Percentiles rank a stretch among this genome's conserved stretches.
Evolutionary conservation across 2,113 vertebrate species (phyloP).

Genomic region (Origma solitaria): DNA sequence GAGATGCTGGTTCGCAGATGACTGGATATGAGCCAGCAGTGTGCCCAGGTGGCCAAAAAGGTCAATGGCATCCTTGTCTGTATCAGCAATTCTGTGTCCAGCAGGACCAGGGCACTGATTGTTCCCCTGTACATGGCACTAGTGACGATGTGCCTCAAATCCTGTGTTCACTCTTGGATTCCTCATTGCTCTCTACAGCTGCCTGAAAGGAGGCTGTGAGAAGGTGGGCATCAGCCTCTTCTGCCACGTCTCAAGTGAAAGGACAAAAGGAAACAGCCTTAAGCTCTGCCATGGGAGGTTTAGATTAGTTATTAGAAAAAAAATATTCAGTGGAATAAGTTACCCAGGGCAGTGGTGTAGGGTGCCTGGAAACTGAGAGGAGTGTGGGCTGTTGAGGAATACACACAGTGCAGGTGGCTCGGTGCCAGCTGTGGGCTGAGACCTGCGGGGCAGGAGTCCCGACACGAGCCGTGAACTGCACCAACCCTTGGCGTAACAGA

Average conservation of each 20-base stretch:
- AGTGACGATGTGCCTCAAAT: background rate
- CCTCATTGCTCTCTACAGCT: background rate
- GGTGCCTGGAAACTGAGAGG: background rate
- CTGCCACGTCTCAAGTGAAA: background rate
- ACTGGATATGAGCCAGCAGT: background rate
- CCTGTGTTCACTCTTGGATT: background rate
- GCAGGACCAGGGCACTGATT: background rate
- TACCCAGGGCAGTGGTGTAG: too few relatives aligned
- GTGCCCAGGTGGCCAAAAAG: too few relatives aligned
- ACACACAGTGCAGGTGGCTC: accelerated
- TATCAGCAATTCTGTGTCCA: background rate
- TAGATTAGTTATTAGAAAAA: background rate
- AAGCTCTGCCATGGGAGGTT: accelerated
- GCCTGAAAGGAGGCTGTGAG: background rate
- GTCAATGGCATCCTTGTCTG: background rate
- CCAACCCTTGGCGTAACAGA: background rate
- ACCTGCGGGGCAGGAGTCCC: too few relatives aligned
- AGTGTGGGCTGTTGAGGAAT: accelerated
- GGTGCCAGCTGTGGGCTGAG: background rate
- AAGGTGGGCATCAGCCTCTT: background rate
- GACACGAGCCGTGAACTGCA: background rate
- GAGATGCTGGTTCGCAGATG: background rate
- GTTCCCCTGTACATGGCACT: too few relatives aligned
- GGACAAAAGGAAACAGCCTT: background rate
- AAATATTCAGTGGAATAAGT: background rate